Evolutionary conservation across 2,888 invertebrate species (phyloP).

Genomic region (Lymantria dispar): DNA sequence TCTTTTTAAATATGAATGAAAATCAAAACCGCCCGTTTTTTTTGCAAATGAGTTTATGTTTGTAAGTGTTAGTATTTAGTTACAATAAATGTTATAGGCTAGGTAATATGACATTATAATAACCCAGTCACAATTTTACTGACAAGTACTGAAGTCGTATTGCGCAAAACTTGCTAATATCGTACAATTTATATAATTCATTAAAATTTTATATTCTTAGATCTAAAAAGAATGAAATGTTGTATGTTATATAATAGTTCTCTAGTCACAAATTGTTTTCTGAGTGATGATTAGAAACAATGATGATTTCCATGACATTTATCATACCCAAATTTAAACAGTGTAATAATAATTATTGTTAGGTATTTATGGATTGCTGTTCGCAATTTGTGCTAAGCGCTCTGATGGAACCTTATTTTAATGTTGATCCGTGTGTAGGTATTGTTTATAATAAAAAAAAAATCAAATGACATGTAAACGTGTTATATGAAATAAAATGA

Average conservation of each 20-base stretch:
- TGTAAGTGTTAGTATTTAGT: constrained; percentile 23
- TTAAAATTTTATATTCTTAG: constrained; percentile 3
- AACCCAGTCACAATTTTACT: constrained; percentile 1
- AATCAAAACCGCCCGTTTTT: too few relatives aligned
- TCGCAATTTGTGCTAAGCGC: constrained; percentile 29
- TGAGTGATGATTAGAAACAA: constrained; percentile 14
- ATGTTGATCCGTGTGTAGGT: constrained; percentile 60
- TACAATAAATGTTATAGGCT: constrained; percentile 19
- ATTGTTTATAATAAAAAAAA: constrained; percentile 35
- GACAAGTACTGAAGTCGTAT: too few relatives aligned
- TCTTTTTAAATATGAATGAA: too few relatives aligned
- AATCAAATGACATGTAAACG: constrained; percentile 39
- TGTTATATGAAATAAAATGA: constrained; percentile 43
- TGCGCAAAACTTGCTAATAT: too few relatives aligned
- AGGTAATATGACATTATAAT: constrained; percentile 2
- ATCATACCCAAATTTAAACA: constrained; percentile 9
- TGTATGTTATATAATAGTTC: constrained; percentile 33
- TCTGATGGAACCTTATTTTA: constrained; percentile 43
- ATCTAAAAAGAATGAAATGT: constrained; percentile 23
- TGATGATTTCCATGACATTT: constrained; percentile 32
- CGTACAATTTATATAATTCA: constrained; percentile 6
- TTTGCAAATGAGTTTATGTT: too few relatives aligned
- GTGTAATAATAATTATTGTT: constrained; percentile 10
- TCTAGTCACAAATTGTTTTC: constrained; percentile 41
- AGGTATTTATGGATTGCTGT: constrained; percentile 21